These are phyloP conservation scores for Orcinus orca DNA, from an alignment of 2,113 vertebrate genomes.

Conservation along the genomic window DNA sequence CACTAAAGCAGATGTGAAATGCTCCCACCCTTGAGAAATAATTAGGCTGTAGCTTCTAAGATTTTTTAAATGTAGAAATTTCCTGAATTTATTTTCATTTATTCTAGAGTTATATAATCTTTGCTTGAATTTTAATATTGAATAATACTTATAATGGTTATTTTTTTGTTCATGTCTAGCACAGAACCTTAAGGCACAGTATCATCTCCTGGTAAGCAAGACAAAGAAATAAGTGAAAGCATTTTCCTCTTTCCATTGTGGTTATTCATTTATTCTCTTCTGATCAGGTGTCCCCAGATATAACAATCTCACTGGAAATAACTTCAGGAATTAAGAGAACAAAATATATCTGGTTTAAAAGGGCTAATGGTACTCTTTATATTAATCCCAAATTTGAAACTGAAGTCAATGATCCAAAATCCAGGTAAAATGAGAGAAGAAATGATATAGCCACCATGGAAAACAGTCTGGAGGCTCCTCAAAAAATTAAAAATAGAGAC, in stretches of 20 bases:
- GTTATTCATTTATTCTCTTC: background rate
- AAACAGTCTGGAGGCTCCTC: background rate
- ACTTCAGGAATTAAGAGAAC: background rate
- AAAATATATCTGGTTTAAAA: background rate
- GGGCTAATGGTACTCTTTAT: background rate
- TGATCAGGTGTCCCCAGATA: background rate
- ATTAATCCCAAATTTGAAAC: background rate
- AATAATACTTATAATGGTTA: background rate
- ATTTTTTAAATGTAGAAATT: background rate
- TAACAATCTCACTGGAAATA: background rate
- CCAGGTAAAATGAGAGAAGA: background rate
- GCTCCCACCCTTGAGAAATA: background rate
- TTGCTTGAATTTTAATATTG: background rate
- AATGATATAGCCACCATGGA: background rate
- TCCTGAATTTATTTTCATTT: background rate
- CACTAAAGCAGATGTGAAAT: background rate
- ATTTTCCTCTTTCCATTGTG: background rate
- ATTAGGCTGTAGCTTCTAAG: background rate
- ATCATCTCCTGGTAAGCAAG: background rate
- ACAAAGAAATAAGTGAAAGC: background rate
- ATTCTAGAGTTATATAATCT: conserved; percentile 19
- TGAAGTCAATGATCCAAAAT: background rate
- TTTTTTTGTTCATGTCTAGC: background rate
- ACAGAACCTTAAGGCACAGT: background rate
- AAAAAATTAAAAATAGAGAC: background rate